Percentiles rank a stretch among this genome's conserved stretches.
Evolutionary conservation across 2,113 vertebrate genomes (phyloP).

Genomic region (Eudorcas thomsonii): DNA sequence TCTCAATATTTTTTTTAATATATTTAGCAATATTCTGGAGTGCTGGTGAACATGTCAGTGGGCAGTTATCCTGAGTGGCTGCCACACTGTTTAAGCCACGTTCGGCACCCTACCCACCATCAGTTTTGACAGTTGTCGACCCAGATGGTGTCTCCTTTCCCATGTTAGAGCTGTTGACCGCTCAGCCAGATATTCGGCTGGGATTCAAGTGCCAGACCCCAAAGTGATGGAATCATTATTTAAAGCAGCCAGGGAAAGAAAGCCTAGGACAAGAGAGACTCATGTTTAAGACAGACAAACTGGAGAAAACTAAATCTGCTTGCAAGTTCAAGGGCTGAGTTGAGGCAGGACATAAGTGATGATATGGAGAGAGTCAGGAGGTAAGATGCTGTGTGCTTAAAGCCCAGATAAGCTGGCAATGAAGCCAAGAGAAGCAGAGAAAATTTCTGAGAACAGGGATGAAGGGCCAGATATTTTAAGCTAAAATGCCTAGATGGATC

Average conservation of each 20-base stretch:
- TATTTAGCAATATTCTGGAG: background rate
- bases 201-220: background rate
- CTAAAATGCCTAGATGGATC: rapidly evolving
- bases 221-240: background rate
- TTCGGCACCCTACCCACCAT: rapidly evolving
- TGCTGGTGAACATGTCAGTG: background rate
- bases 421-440: background rate
- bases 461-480: background rate
- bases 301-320: background rate
- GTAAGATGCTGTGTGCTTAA: no score
- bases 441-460: background rate
- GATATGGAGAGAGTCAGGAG: background rate
- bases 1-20: background rate
- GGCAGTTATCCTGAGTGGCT: background rate
- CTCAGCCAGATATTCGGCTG: background rate
- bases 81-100: background rate
- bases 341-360: background rate
- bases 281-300: background rate
- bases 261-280: background rate
- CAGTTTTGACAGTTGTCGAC: no score
- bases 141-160: background rate
- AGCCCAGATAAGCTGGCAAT: background rate
- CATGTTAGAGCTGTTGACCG: rapidly evolving
- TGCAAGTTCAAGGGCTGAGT: background rate
- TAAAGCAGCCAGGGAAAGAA: background rate